Evolutionary conservation across 2,113 vertebrate species (phyloP).

Genomic region (Cavia aperea): DNA sequence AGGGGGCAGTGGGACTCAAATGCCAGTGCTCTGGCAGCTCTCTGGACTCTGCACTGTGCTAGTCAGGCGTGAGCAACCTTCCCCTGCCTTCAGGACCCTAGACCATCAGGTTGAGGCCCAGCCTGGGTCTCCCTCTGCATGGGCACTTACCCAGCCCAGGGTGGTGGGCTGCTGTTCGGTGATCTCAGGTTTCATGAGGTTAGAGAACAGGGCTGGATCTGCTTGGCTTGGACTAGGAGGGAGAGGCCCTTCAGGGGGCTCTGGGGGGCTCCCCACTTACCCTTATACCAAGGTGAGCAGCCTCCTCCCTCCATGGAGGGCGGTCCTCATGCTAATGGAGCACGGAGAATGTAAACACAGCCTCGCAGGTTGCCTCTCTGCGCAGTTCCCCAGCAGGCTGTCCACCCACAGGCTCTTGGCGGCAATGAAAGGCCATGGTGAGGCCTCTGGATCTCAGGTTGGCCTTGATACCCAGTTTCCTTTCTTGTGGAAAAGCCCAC

Average conservation of each 20-base stretch:
- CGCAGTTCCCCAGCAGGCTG: neutral
- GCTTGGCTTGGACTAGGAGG: neutral
- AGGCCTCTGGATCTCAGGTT: neutral
- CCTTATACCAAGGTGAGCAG: neutral
- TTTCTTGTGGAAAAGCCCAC: neutral
- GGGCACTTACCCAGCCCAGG: neutral
- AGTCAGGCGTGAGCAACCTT: neutral
- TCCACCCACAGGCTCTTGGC: neutral
- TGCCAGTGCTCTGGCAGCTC: neutral
- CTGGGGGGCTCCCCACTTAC: neutral
- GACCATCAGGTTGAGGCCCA: neutral
- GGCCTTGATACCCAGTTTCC: neutral
- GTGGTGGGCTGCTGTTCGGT: neutral
- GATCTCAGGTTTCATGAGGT: neutral
- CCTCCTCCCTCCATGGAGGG: neutral
- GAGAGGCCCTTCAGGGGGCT: neutral
- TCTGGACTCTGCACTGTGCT: neutral
- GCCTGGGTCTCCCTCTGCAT: neutral
- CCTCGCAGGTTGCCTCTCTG: neutral
- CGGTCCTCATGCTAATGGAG: neutral
- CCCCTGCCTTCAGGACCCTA: neutral
- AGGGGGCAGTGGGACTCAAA: constrained; percentile 7
- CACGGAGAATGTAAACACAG: neutral
- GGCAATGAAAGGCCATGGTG: neutral
- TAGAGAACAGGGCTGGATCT: neutral